Conservation (phyloP, 2,113 vertebrate species). For the Zonotrichia leucophrys region DNA sequence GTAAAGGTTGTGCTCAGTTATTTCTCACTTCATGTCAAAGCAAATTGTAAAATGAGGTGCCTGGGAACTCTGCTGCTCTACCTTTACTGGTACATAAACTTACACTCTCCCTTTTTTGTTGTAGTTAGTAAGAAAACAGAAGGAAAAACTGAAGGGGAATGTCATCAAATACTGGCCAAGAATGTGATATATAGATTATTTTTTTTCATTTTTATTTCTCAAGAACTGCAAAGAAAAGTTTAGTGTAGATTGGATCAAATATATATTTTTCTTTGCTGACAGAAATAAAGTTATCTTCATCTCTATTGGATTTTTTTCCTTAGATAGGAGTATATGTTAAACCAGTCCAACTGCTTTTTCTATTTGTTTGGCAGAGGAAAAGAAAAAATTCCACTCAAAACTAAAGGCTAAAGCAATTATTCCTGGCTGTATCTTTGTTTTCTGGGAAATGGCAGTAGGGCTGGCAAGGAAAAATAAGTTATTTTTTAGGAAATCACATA, state of each 20-base stretch:
- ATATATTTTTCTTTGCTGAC: slow-evolving; percentile 10
- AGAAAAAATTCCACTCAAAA: slow-evolving; percentile 15
- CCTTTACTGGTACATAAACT: neutral
- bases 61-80: slow-evolving; percentile 7
- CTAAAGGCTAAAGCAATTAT: slow-evolving; percentile 47
- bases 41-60: slow-evolving; percentile 50
- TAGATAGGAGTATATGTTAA: slow-evolving; percentile 28
- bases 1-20: slow-evolving; percentile 60
- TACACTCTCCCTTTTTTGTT: neutral
- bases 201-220: neutral
- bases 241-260: slow-evolving; percentile 33
- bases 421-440: neutral
- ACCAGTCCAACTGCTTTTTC: neutral
- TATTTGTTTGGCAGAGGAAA: slow-evolving; percentile 17
- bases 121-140: slow-evolving; percentile 44
- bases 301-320: slow-evolving; percentile 45
- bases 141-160: slow-evolving; percentile 21
- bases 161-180: neutral
- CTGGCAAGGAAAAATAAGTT: neutral
- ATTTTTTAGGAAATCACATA: neutral
- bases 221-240: slow-evolving; percentile 6
- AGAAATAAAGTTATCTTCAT: slow-evolving; percentile 38
- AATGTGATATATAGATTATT: slow-evolving; percentile 9
- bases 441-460: neutral
- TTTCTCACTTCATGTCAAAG: slow-evolving; percentile 52